phyloP scores from a whole-genome alignment of 2,113 vertebrate genomes.

The Eulemur macaco region DNA sequence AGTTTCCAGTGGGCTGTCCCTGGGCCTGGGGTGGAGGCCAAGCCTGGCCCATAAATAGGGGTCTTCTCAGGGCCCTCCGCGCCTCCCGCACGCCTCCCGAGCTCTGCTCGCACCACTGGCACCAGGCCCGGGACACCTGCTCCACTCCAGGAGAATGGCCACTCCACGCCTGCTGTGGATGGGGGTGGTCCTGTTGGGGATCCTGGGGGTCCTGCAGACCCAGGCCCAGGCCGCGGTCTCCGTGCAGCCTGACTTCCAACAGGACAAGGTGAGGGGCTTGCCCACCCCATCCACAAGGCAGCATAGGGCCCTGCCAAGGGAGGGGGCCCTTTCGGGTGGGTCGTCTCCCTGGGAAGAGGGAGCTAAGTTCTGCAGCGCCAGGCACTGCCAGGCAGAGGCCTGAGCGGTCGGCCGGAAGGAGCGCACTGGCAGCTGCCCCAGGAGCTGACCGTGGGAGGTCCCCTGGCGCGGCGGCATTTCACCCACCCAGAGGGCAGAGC shows the following conservation, averaged over 20 bases:
- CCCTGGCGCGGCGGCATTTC: accelerated
- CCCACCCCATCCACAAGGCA: accelerated
- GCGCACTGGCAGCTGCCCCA: not conserved
- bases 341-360: not conserved
- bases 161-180: not conserved
- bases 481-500: no score
- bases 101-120: not conserved
- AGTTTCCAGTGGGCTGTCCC: conserved; percentile 63
- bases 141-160: not conserved
- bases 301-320: no score
- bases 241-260: conserved; percentile 67
- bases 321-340: not conserved
- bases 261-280: conserved; percentile 66
- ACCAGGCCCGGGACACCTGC: not conserved
- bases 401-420: not conserved
- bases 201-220: conserved; percentile 5
- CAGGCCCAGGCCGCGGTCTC: not conserved
- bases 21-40: conserved; percentile 58
- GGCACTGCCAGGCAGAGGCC: not conserved
- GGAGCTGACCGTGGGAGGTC: not conserved
- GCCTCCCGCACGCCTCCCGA: not conserved
- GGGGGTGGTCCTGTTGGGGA: conserved; percentile 61
- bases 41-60: conserved; percentile 74
- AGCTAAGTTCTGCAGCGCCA: not conserved
- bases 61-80: not conserved